Evolutionary conservation across 2,888 invertebrate species (phyloP).

Genomic region (Nomada hirtipes): DNA sequence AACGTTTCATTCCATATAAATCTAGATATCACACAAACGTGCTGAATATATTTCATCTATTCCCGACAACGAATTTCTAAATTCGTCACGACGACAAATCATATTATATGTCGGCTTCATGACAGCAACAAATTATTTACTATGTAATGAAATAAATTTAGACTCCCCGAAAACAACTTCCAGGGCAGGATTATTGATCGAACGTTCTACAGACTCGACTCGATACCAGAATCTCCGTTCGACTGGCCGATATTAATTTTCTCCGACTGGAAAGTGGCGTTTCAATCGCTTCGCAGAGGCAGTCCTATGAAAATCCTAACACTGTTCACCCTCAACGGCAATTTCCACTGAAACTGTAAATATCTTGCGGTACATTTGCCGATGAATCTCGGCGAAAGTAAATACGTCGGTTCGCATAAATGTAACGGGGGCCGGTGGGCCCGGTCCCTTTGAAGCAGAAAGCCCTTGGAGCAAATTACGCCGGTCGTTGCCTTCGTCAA

Average conservation of each 20-base stretch:
- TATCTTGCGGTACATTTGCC: conserved; percentile 23
- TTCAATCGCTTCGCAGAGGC: background rate
- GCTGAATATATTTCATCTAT: too few relatives aligned
- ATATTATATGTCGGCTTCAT: too few relatives aligned
- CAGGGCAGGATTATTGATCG: background rate
- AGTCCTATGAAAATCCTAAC: background rate
- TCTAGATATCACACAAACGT: too few relatives aligned
- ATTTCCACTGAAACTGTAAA: conserved; percentile 33
- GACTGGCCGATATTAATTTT: background rate
- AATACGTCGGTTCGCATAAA: conserved; percentile 49
- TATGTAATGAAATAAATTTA: too few relatives aligned
- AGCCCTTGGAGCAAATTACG: conserved; percentile 63
- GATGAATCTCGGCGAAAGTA: conserved; percentile 42
- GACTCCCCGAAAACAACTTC: background rate
- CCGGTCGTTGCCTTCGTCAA: conserved; percentile 59
- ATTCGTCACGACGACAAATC: too few relatives aligned
- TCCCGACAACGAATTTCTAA: too few relatives aligned
- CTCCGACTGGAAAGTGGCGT: background rate
- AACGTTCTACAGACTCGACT: background rate
- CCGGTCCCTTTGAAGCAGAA: conserved; percentile 63
- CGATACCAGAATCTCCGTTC: background rate
- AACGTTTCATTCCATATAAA: too few relatives aligned
- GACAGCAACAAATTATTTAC: too few relatives aligned
- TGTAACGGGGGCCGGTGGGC: conserved; percentile 38
- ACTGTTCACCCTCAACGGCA: background rate